Evolutionary conservation across 2,888 invertebrate genomes (phyloP), one percentile per base, ranked within the genome.

Genomic region (Tenthredo mesomela): DNA sequence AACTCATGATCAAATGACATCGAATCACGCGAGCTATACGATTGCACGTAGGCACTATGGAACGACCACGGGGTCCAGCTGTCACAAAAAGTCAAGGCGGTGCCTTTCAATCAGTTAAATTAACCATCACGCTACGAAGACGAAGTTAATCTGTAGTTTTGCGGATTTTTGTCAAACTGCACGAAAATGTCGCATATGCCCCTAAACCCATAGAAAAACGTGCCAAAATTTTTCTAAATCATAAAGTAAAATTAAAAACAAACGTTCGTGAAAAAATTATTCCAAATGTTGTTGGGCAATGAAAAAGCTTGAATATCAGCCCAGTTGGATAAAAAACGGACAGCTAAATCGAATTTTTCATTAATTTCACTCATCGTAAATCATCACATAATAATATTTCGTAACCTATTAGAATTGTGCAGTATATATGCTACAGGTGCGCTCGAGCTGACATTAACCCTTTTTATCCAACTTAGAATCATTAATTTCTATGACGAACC

Each of bases 1-100:
- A 73, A 73, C n/a, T 15, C 43, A 73, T 21, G 40, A 73, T 73
- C 21, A 73, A 43, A 73, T 43, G n/a, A 73, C 18, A 43, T 73
- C 40, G 43, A 73, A 43, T 73, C 37, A 43, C 18, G 15, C 33
- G 18, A 67, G 67, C 12, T 18, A 10, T 33, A 29, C 25, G 33
- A 21, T 67, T 18, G 21, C 67, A 67, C 6, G 25, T 33, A 15
- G 67, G 18, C 67, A 18, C 33, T 29, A 33, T 25, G 18, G 5
- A 67, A 61, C 12, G 25, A 25, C 12, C 61, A 25, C 25, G 61
- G 2, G 61, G 25, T 61, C 10, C 25, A 12, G 12, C 61, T 61
- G 61, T 61, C 61, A 61, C 25, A 67, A 33, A 67, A 67, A 25
- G 33, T 67, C 33, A 33, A 67, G 29, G 33, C 67, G 25, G 29